Evolutionary conservation across 2,797 vertebrate genomes (phyloP), one percentile per base, ranked within the genome.

Genomic region (Acanthurus tractus): DNA sequence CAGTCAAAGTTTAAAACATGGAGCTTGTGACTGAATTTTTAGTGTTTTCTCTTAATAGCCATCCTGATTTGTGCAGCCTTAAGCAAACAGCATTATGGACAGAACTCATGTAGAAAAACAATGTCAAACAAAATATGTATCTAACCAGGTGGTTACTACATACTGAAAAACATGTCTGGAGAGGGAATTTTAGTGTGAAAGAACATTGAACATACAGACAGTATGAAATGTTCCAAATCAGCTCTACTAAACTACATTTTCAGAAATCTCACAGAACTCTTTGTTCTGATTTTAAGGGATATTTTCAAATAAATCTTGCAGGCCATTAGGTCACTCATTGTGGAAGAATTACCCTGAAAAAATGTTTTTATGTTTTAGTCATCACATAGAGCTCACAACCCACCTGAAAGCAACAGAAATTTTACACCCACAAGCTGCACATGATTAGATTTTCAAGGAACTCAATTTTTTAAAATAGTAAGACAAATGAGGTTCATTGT

Each of bases 221-320:
- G 22, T 46, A 56, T 25, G 22, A 76, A 17, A 40, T 29, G 3
- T 59, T 50, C 14, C 10, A 45, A 25, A 45, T 45, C 14, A 46
- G 29, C 25, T 18, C 38, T 4, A 42, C 25, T 46, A 42, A 65
- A 74, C 18, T 22, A 14, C 20, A 59, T 11, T 44, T 52, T 20
- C 12, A 36, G 3, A 56, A 59, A 54, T 22, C 17, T 65, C 23
- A 68, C 23, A 10, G 10, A 23, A 25, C 22, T 34, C 14, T 78
- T 67, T 22, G 70, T 29, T 23, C 38, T 23, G 55, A 34, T 61
- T 48, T 71, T 53, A 25, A 83, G 67, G 50, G 23, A 53, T 58
- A 9, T 17, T n/a, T 57, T 62, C 14, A n/a, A 44, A 52, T 54
- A 40, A 72, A 52, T 69, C 8, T 13, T 3, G n/a, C 3, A 2